phyloP scores from a whole-genome alignment of 1,140 invertebrate species.

The Mya arenaria region DNA sequence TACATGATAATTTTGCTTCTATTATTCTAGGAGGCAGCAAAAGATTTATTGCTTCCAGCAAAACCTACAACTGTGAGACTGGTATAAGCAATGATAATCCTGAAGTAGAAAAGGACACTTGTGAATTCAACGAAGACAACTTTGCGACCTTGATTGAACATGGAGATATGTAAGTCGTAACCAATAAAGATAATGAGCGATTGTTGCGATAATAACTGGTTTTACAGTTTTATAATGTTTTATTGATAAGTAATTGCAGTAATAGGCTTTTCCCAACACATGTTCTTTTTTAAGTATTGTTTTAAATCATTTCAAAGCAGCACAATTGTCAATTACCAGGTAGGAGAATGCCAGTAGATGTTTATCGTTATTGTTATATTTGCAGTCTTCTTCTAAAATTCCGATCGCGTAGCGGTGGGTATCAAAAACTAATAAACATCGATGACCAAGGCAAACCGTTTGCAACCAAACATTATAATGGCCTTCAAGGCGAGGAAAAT shows the following conservation, averaged over 20 bases:
- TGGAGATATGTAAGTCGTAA: slow-evolving; percentile 27
- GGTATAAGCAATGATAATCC: not conserved
- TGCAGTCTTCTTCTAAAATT: too few relatives aligned
- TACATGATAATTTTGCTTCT: too few relatives aligned
- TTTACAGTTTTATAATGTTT: too few relatives aligned
- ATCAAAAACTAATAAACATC: slow-evolving; percentile 18
- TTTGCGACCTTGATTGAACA: slow-evolving; percentile 14
- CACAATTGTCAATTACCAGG: too few relatives aligned
- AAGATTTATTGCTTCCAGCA: not conserved
- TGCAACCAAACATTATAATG: not conserved
- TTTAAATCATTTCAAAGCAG: too few relatives aligned
- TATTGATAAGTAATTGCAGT: too few relatives aligned
- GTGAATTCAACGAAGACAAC: not conserved
- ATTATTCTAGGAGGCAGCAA: not conserved
- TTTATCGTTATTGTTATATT: too few relatives aligned
- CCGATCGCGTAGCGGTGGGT: slow-evolving; percentile 5
- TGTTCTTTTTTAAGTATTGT: too few relatives aligned
- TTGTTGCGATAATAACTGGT: too few relatives aligned
- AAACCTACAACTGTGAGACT: not conserved
- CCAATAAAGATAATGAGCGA: too few relatives aligned
- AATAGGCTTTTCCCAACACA: too few relatives aligned
- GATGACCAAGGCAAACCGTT: not conserved
- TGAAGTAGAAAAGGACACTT: not conserved
- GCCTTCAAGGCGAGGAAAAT: slow-evolving; percentile 1
- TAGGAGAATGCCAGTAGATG: too few relatives aligned